phyloP scores from a whole-genome alignment of 1,140 invertebrate species.

The Pomacea maculata region DNA sequence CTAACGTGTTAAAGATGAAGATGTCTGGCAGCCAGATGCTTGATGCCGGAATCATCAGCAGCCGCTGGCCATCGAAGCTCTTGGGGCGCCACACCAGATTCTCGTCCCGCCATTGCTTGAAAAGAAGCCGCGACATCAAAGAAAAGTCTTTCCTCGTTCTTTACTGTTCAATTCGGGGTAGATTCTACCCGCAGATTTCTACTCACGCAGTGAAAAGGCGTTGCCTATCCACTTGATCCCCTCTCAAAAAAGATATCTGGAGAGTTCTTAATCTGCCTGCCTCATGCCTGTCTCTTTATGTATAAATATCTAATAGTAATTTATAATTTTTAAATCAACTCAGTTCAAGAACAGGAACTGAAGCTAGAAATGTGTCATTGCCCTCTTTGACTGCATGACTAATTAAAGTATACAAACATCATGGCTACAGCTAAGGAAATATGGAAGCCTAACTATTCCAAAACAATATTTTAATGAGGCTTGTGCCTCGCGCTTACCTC shows the following conservation, averaged over 20 bases:
- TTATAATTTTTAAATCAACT: no score
- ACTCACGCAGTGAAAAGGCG: background rate
- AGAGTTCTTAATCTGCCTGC: no score
- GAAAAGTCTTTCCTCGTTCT: background rate
- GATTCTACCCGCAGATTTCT: background rate
- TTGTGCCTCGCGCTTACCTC: conserved; percentile 65
- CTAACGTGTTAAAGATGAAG: conserved; percentile 71
- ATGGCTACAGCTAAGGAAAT: no score
- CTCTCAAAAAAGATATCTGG: no score
- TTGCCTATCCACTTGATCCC: background rate
- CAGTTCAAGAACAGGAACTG: no score
- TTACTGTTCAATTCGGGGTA: background rate
- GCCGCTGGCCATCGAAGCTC: conserved; percentile 66
- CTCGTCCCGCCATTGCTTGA: conserved; percentile 71
- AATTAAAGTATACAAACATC: background rate
- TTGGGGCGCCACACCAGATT: conserved; percentile 68
- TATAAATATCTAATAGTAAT: no score
- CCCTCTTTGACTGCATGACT: background rate
- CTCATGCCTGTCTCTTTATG: no score
- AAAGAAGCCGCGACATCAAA: background rate
- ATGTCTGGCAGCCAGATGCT: conserved; percentile 71
- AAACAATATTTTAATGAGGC: no score
- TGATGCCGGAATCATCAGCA: conserved; percentile 68
- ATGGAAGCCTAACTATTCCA: no score
- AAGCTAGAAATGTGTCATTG: background rate